Base-by-base conservation (phyloP, 2,888 invertebrate species). In the Ochropleura plecta region DNA sequence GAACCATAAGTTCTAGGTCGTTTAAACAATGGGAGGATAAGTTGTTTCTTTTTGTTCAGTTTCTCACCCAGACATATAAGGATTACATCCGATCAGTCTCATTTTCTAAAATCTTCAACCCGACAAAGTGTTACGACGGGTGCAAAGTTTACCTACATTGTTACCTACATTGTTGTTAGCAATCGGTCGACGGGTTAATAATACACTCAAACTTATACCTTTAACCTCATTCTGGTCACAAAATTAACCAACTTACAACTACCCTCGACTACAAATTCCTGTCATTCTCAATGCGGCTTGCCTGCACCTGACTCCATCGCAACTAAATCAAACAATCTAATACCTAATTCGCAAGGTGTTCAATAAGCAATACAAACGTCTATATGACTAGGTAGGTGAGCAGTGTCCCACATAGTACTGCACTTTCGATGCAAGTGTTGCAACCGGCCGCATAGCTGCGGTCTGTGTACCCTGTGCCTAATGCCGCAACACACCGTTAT, bases 401-500 rank as follows among this genome's bases (percentile, higher is more conserved):
- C 12, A 71, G 79, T 88, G 90, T 83, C 84, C 89, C 87, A 90
- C 89, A 89, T 90, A 69, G 85, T 67, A 76, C 70, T 90, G 91
- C 89, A 91, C 90, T 90, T 90, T 90, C 86, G 86, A 90, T 86
- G 88, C 87, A 70, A 87, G 88, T 93, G 93, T 92, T 84, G 92
- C 90, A 91, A 93, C 84, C 78, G 76, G 81, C 81, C 83, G 84
- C 83, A 83, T 76, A 71, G 77, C 82, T 89, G 91, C 83, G 90
- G 89, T 90, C 49, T 51, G 59, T 83, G 73, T 79, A 81, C 73
- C 65, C 75, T 79, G 80, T 85, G 77, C 84, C 67, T 78, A 75
- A 70, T 80, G 81, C 89, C 88, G 87, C 90, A 88, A 91, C 80
- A 86, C 84, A 73, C 82, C 18, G 57, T 62, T 53, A 84, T 77